Base-by-base conservation (phyloP, 2,797 vertebrate species). In the Anableps anableps region DNA sequence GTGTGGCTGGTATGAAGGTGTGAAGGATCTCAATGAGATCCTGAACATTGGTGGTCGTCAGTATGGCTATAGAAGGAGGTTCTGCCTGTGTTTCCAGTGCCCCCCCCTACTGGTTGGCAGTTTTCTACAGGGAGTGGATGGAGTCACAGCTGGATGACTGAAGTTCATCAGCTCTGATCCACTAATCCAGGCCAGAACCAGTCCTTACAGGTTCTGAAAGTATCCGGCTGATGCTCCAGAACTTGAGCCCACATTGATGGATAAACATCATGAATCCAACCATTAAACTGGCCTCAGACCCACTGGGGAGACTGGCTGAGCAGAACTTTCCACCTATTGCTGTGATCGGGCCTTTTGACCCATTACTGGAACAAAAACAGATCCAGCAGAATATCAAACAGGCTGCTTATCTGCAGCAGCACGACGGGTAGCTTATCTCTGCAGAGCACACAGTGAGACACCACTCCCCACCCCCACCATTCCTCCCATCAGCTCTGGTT, bases 371-470 rank as follows among this genome's bases (percentile, higher is more conserved):
- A 68, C 72, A 81, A 75, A 72, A 62, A 64, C 74, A 68, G 64
- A 38, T n/a, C 23, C 4, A 8, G 51, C 5, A 53, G 31, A 31
- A 55, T 26, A 7, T n/a, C 43, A 41, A 66, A 38, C 23, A 0
- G 17, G 58, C 79, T 84, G 87, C 89, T 85, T 80, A 77, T 29
- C 0, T 6, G 48, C 82, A 47, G 72, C 64, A 41, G 60, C 74
- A 62, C 60, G 4, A 17, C 4, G 47, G 45, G 31, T 31, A 23
- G 53, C 79, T 85, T 91, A 89, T 89, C 90, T 86, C 74, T 76
- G 60, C 29, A 36, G 16, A 45, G 29, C 81, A 85, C 29, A 9
- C 75, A 38, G 1, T 0, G 60, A 17, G 2, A 16, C 48, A 62
- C 75, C 19, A n/a, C 14, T n/a, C 77, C 75, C 50, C 47, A 62